Evolutionary conservation across 2,113 vertebrate species (phyloP).

Genomic region (Xiphophorus hellerii): DNA sequence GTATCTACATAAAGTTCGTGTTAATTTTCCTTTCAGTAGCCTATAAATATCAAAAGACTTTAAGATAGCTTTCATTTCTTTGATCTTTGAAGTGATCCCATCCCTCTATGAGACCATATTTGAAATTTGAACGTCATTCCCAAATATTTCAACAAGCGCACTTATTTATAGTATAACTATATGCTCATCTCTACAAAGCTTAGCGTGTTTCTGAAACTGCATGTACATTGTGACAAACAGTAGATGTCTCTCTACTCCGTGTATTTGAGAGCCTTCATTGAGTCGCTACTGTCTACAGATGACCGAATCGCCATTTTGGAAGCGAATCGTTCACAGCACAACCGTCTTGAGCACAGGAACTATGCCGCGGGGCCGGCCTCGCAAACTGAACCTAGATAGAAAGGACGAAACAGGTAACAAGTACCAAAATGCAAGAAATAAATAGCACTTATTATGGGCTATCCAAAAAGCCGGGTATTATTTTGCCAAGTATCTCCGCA

Average conservation of each 20-base stretch:
- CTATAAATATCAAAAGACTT: neutral
- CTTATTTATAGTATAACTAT: neutral
- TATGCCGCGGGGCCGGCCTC: conserved; percentile 97
- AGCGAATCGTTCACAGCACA: conserved; percentile 82
- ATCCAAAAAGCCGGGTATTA: conserved; percentile 47
- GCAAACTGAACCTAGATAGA: conserved; percentile 87
- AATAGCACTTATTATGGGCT: conserved; percentile 62
- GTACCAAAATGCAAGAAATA: conserved; percentile 76
- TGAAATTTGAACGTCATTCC: neutral
- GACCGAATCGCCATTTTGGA: conserved; percentile 83
- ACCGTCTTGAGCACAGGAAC: conserved; percentile 84
- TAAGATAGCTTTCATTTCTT: neutral
- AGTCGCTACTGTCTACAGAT: conserved; percentile 28
- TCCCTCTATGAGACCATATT: neutral
- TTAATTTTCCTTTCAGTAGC: too few relatives aligned
- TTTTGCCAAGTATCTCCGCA: conserved; percentile 51
- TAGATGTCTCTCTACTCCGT: conserved; percentile 79
- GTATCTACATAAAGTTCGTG: too few relatives aligned
- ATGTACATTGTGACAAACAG: conserved; percentile 34
- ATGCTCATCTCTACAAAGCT: neutral
- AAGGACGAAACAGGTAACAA: conserved; percentile 89
- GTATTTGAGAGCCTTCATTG: conserved; percentile 35
- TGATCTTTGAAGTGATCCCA: neutral
- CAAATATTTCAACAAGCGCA: neutral
- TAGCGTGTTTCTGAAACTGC: neutral